Percentiles rank a stretch among this genome's conserved stretches.
Conservation (phyloP, 2,113 vertebrate genomes). For the Emydocephalus ijimae region DNA sequence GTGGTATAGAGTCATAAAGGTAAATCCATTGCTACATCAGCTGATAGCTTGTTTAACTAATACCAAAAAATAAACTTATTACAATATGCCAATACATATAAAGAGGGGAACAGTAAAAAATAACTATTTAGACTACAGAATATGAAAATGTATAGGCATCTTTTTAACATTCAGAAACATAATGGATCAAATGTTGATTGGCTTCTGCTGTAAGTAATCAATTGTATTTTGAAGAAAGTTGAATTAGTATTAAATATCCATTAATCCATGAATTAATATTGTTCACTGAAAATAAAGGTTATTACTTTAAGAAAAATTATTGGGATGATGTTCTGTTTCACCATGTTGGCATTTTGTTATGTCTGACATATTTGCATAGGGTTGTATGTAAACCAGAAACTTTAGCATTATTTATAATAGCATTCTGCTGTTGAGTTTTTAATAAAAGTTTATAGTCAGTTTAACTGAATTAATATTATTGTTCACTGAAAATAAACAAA, state of each 20-base stretch:
- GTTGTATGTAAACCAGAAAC: neutral
- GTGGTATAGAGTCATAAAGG: conserved; percentile 52
- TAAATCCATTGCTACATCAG: conserved; percentile 55
- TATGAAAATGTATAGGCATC: conserved; percentile 67
- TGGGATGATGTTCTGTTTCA: neutral
- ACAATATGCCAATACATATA: conserved; percentile 59
- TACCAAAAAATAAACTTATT: conserved; percentile 70
- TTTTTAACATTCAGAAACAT: conserved; percentile 43
- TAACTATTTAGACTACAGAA: conserved; percentile 2
- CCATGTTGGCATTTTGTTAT: neutral
- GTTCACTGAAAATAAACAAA: neutral
- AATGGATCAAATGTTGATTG: conserved; percentile 70
- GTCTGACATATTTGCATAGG: neutral
- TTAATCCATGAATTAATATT: neutral
- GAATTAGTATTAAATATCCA: neutral
- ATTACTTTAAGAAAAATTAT: neutral
- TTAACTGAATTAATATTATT: neutral
- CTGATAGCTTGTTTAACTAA: conserved; percentile 61
- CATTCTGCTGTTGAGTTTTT: neutral
- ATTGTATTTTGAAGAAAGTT: neutral
- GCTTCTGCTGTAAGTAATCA: conserved; percentile 70
- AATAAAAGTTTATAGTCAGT: neutral
- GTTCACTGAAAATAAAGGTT: neutral
- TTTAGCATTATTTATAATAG: neutral
- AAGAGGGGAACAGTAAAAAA: conserved; percentile 35